phyloP scores from a whole-genome alignment of 2,888 invertebrate species.

The Tortricodes alternella region DNA sequence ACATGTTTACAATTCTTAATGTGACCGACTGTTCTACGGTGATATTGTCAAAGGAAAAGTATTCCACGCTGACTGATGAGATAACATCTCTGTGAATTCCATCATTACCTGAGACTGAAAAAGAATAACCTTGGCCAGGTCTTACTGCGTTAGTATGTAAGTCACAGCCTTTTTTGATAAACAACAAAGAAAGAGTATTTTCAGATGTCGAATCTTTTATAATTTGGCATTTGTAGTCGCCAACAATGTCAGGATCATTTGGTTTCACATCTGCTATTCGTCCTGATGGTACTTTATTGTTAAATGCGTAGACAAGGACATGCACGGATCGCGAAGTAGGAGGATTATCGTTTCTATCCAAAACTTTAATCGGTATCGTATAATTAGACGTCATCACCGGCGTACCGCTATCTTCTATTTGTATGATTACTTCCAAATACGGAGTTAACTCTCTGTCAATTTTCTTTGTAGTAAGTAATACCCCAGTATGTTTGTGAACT shows the following conservation, averaged over 20 bases:
- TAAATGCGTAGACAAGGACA: constrained; percentile 89
- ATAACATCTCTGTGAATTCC: constrained; percentile 93
- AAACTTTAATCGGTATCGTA: constrained; percentile 87
- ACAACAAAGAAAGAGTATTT: constrained; percentile 83
- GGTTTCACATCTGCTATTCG: constrained; percentile 96
- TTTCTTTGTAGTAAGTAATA: constrained; percentile 89
- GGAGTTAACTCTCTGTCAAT: constrained; percentile 93
- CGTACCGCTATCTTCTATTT: constrained; percentile 94
- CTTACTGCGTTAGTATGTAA: constrained; percentile 88
- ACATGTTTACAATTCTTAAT: constrained; percentile 87
- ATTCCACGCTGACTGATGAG: constrained; percentile 93
- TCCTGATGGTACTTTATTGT: constrained; percentile 88
- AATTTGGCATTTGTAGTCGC: constrained; percentile 93
- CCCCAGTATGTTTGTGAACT: constrained; percentile 90
- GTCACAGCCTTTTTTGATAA: constrained; percentile 90
- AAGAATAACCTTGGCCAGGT: constrained; percentile 87
- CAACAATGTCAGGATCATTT: constrained; percentile 94
- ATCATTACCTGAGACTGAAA: constrained; percentile 94
- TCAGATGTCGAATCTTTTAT: constrained; percentile 85
- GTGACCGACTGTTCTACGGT: constrained; percentile 93
- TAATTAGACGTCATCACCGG: constrained; percentile 93
- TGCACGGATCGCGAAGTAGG: constrained; percentile 92
- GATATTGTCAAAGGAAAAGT: constrained; percentile 89
- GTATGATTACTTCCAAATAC: constrained; percentile 88
- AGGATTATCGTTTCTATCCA: constrained; percentile 96